These are phyloP conservation scores for Platichthys flesus DNA, from an alignment of 2,113 vertebrate genomes.

Conservation along the genomic window DNA sequence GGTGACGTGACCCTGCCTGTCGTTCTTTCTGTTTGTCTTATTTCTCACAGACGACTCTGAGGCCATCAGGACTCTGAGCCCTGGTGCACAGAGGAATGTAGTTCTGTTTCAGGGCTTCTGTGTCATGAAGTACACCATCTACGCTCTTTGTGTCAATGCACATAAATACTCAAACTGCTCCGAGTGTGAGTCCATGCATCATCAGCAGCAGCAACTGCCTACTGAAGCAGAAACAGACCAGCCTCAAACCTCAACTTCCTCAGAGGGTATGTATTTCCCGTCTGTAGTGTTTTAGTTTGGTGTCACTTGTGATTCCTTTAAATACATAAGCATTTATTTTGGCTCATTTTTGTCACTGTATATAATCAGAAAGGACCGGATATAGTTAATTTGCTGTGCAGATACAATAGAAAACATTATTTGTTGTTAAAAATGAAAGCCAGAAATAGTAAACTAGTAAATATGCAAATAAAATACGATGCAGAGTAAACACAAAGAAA, in stretches of 20 bases:
- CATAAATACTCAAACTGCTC: constrained; percentile 82
- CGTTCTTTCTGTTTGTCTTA: not conserved
- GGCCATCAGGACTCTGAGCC: constrained; percentile 35
- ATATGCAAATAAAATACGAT: too few relatives aligned
- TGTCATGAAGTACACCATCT: constrained; percentile 95
- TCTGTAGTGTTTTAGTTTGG: not conserved
- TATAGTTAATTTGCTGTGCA: too few relatives aligned
- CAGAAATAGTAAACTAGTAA: too few relatives aligned
- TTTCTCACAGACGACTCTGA: constrained; percentile 60
- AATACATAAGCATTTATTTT: too few relatives aligned
- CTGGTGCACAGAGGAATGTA: constrained; percentile 82
- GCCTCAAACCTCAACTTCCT: constrained; percentile 34
- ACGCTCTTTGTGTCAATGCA: constrained; percentile 90
- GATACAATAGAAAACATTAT: too few relatives aligned
- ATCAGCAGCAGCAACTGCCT: constrained; percentile 26
- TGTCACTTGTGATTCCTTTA: too few relatives aligned
- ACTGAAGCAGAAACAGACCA: constrained; percentile 46
- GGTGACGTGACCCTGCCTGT: not conserved
- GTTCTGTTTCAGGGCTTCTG: constrained; percentile 92
- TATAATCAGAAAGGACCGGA: too few relatives aligned
- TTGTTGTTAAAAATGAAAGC: too few relatives aligned
- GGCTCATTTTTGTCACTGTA: too few relatives aligned
- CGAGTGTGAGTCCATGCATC: constrained; percentile 66
- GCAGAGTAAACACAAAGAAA: too few relatives aligned
- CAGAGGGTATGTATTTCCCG: constrained; percentile 56